A percentile compares a stretch with the other conserved stretches of the same genome.
Evolutionary conservation across 1,140 invertebrate genomes (phyloP).

Genomic region (Chrysoperla carnea): DNA sequence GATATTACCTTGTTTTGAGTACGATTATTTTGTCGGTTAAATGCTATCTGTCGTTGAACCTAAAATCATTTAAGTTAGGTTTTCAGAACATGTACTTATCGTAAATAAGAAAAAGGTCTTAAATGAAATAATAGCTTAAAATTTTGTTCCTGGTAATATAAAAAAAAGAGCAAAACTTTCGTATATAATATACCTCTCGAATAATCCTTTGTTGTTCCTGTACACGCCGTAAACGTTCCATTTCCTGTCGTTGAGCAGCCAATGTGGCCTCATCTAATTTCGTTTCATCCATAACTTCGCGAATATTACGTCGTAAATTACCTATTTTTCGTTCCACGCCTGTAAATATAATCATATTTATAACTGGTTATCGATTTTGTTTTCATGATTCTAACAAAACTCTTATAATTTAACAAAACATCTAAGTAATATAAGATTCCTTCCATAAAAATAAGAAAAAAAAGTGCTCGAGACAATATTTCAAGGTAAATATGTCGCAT

Average conservation of each 20-base stretch:
- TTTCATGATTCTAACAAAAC: too few species aligned
- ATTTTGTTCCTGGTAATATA: too few species aligned
- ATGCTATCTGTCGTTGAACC: conserved; percentile 49
- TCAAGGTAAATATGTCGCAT: too few species aligned
- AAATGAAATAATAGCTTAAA: too few species aligned
- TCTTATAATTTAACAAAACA: neutral
- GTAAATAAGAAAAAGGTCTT: too few species aligned
- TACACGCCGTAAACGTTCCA: conserved; percentile 66
- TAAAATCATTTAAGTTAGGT: conserved; percentile 12
- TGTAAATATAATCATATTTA: too few species aligned
- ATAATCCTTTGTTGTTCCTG: conserved; percentile 68
- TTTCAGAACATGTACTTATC: too few species aligned
- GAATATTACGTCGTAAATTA: conserved; percentile 64
- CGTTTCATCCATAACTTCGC: conserved; percentile 83
- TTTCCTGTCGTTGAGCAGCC: conserved; percentile 83
- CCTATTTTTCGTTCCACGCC: conserved; percentile 26
- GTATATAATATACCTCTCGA: conserved; percentile 32
- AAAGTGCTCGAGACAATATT: too few species aligned
- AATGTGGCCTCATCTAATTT: conserved; percentile 82
- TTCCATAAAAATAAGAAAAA: conserved; percentile 2
- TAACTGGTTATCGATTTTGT: too few species aligned
- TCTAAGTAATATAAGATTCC: conserved; percentile 3
- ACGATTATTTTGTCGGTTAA: conserved; percentile 46
- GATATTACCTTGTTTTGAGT: conserved; percentile 47
- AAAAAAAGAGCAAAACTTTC: neutral